Conservation (phyloP, 2,113 vertebrate species). For the Salvelinus fontinalis region DNA sequence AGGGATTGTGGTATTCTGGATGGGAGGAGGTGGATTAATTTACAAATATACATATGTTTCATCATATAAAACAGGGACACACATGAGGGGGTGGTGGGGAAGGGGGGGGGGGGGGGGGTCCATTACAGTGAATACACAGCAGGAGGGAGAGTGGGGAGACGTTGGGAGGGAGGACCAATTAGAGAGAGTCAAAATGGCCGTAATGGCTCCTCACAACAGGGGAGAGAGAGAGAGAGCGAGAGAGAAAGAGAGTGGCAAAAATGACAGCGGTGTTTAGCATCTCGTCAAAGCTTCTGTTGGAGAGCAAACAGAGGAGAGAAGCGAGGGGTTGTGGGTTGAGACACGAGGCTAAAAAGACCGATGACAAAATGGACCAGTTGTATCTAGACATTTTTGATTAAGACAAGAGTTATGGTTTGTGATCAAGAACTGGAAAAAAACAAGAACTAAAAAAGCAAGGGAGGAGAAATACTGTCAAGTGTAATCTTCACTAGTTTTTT, state of each 20-base stretch:
- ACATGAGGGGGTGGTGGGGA: not conserved
- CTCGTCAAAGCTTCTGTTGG: conserved; percentile 33
- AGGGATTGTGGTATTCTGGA: not conserved
- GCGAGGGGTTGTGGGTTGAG: conserved; percentile 1
- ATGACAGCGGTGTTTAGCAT: conserved; percentile 48
- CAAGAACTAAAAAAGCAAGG: no score
- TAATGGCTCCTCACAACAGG: conserved; percentile 50
- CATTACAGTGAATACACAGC: conserved; percentile 23
- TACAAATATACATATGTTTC: conserved; percentile 8
- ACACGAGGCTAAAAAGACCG: not conserved
- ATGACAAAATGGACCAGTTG: no score
- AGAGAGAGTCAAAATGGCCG: conserved; percentile 39
- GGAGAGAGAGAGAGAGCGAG: conserved; percentile 13
- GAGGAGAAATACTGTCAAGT: no score
- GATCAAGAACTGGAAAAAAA: no score
- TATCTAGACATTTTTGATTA: no score
- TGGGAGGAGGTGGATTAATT: conserved; percentile 27
- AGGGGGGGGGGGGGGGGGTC: conserved; percentile 25
- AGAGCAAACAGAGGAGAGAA: conserved; percentile 19
- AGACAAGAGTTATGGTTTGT: no score
- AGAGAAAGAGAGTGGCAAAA: conserved; percentile 34
- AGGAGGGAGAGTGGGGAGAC: conserved; percentile 7
- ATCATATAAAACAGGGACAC: conserved; percentile 17
- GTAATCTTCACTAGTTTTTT: not conserved
- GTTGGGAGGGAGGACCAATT: conserved; percentile 32